These are phyloP conservation scores for Hemibagrus guttatus DNA, from an alignment of 2,797 vertebrate species.

Conservation along the genomic window DNA sequence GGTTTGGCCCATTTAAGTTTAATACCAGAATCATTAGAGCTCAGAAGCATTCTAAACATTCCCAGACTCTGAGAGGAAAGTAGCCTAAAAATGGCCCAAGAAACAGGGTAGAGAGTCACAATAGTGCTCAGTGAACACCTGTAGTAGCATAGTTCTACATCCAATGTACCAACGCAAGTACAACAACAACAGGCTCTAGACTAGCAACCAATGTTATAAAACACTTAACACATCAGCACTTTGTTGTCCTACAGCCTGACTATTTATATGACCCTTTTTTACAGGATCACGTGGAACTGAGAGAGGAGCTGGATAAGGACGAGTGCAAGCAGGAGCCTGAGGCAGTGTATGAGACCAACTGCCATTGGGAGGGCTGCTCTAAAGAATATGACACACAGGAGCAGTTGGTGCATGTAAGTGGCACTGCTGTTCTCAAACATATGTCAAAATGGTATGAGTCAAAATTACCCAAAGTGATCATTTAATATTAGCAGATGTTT, in stretches of 20 bases:
- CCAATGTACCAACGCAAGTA: not conserved
- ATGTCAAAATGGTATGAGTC: slow-evolving; percentile 28
- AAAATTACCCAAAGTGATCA: slow-evolving; percentile 2
- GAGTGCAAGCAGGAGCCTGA: slow-evolving; percentile 97
- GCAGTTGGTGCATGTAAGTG: slow-evolving; percentile 94
- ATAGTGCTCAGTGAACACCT: slow-evolving; percentile 30
- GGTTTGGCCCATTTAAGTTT: slow-evolving; percentile 53
- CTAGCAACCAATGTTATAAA: not conserved
- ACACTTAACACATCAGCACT: not conserved
- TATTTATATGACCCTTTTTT: not conserved
- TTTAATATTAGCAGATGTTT: slow-evolving; percentile 12
- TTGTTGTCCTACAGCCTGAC: not conserved
- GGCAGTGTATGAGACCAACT: slow-evolving; percentile 95
- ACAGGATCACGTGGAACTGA: slow-evolving; percentile 90
- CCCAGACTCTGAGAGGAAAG: slow-evolving; percentile 42
- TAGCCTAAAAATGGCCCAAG: slow-evolving; percentile 35
- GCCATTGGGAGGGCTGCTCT: slow-evolving; percentile 94
- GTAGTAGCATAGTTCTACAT: slow-evolving; percentile 15
- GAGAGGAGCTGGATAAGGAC: slow-evolving; percentile 95
- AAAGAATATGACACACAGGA: slow-evolving; percentile 97
- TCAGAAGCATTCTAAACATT: slow-evolving; percentile 55
- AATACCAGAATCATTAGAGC: slow-evolving; percentile 48
- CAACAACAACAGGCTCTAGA: not conserved
- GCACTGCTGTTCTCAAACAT: not conserved
- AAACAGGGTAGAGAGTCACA: slow-evolving; percentile 22